Evolutionary conservation across 1,140 invertebrate species (phyloP).

Genomic region (Protaetia brevitarsis): DNA sequence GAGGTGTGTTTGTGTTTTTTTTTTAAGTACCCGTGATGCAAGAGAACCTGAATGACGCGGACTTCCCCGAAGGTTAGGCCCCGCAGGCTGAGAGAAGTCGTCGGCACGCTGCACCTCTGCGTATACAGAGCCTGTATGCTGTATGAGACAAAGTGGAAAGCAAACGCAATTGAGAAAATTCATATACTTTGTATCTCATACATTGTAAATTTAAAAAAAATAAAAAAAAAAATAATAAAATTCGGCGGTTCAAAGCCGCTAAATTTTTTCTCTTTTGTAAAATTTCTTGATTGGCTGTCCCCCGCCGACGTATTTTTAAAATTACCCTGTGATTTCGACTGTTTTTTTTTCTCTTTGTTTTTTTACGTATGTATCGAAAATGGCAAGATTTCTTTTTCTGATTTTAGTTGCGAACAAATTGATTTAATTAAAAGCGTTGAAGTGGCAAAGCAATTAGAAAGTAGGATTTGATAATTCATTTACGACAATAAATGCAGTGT

Average conservation of each 20-base stretch:
- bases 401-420: no score
- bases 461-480: no score
- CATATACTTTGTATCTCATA: constrained; percentile 41
- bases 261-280: constrained; percentile 28
- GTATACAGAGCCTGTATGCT: constrained; percentile 50
- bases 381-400: no score
- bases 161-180: constrained; percentile 50
- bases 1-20: constrained; percentile 39
- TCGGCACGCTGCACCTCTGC: constrained; percentile 52
- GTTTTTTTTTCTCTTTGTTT: no score
- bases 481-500: no score
- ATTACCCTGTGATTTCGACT: no score
- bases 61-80: constrained; percentile 46
- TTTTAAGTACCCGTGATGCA: constrained; percentile 50
- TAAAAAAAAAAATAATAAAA: constrained; percentile 31
- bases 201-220: constrained; percentile 29
- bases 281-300: constrained; percentile 37
- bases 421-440: no score
- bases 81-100: constrained; percentile 48
- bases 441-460: no score
- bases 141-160: constrained; percentile 51
- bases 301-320: no score
- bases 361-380: no score
- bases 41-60: constrained; percentile 50
- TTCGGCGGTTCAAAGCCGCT: constrained; percentile 20